Base-by-base conservation (phyloP, 2,113 vertebrate species). In the Lota lota region DNA sequence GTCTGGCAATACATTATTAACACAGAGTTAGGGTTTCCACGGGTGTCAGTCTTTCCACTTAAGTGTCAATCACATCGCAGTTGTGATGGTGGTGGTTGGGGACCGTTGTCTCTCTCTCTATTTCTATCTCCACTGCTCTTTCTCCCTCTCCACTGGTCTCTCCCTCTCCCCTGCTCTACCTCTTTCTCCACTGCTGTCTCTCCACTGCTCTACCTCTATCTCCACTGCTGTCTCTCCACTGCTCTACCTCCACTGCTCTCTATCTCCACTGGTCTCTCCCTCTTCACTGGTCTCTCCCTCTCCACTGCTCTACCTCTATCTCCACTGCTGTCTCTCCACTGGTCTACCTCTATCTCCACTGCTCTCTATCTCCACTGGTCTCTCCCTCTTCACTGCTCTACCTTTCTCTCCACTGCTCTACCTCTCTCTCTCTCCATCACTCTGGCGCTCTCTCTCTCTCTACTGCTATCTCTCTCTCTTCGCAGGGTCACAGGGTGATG, bases 31-130 rank as follows among this genome's bases (percentile, higher is more conserved):
- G 69, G 78, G 79, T 90, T 88, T 80, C 84, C 72, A 80, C 69
- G 63, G 82, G 70, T 72, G 72, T 86, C 73, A 70, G 58, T 63
- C 65, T 72, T 87, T 88, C 88, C 84, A 84, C 87, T 69, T 22
- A 61, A 60, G 54, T 72, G 64, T 80, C 85, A 85, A 67, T 81
- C 83, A 86, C 64, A 68, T 50, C 16, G 40, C 40, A 47, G 12
- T 14, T 12, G 40, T 10, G 40, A 47, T 47, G 1, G 11, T 40
- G 6, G 16, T 56, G 19, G 21, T 4, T 63, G 56, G 3, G 36
- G 36, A 2, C 64, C 40, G 67, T 59, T 54, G 20, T 40, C 36
- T 40, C 36, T 40, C 36, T 40, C 36, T 11, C 36, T 40, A 24
- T 4, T 24, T 2, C 36, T 40, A 7, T 40, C 11, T 40, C 7